Base-by-base conservation (phyloP, 2,888 invertebrate genomes). In the Apoderus coryli region DNA sequence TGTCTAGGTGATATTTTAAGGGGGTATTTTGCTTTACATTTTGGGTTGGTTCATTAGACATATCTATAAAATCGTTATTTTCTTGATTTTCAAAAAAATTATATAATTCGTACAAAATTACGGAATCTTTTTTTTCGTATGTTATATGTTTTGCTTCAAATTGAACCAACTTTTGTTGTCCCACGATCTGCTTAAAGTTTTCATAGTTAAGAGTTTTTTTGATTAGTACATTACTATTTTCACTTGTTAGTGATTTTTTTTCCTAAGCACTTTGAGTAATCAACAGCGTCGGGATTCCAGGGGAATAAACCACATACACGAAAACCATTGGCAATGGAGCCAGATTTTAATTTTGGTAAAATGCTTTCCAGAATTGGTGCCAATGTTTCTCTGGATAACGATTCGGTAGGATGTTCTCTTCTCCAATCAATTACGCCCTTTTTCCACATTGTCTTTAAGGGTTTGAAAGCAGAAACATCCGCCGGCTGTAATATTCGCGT, bases 401-500 rank as follows among this genome's bases (percentile, higher is more conserved):
- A 10, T 25, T n/a, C 22, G 2, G 26, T 22, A 11, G 30, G 32
- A 32, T 35, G 26, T 15, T 32, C 13, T 16, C 10, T 10, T 16
- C 25, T 27, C 24, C 27, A 35, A 10, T 35, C 13, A n/a, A 16
- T 7, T n/a, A 32, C 28, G 14, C 14, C 19, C 12, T 35, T 32
- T 30, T 25, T 32, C 35, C 32, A 35, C 9, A 14, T 4, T 6
- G n/a, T 16, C 15, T 35, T 35, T 10, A 32, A 22, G 10, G 32
- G 32, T 10, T 25, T 27, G 14, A 35, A 35, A 14, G 25, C 14
- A 3, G 29, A 28, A 24, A 32, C 32, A 26, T 35, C 35, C 11
- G 26, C 32, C 7, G 32, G 35, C 11, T 32, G 35, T 11, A 32
- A 10, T 16, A 34, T 27, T 23, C 27, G 10, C 6, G 34, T 32